Base-by-base conservation (phyloP, 2,797 vertebrate genomes). In the Dromococcyx pavoninus region DNA sequence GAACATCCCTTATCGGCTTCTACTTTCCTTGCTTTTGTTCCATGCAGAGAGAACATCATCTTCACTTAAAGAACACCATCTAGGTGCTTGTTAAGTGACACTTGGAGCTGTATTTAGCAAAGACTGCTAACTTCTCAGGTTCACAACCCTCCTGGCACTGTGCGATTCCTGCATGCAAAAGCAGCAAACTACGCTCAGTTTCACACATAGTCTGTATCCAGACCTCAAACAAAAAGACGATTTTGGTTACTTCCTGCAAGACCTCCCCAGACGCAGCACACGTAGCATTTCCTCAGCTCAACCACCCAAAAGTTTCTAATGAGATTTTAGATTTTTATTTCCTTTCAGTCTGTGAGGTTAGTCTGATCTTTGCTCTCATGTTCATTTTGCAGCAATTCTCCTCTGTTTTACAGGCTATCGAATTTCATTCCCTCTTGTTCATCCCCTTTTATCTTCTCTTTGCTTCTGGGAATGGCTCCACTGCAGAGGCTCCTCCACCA, bases 31-130 rank as follows among this genome's bases (percentile, higher is more conserved):
- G 19, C 32, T 50, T 92, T 66, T 73, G 11, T 65, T 76, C 53
- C 64, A 17, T 0, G 0, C 21, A n/a, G 54, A 2, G 2, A 54
- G 70, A 21, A 8, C 37, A 77, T 25, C 3, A 19, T 13, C 11
- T 76, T 65, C 62, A 39, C 44, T 32, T n/a, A 50, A 51, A 57
- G 44, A 82, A 24, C 18, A 75, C 44, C 3, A 14, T 27, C 80
- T 32, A 75, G 13, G 19, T 58, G 54, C 39, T 53, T 10, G 8
- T 33, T 65, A 74, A 80, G 50, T 28, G 58, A 88, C 62, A 70
- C 30, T 28, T 33, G 13, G 54, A 88, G 82, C 43, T 21, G 61
- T 43, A 85, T 86, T 69, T 64, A 83, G 53, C 46, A 43, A 81
- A 78, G 74, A 56, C 33, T 46, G 72, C 39, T 66, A 41, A 37